These are phyloP conservation scores for Picathartes gymnocephalus DNA, from an alignment of 2,113 vertebrate genomes.

Conservation along the genomic window DNA sequence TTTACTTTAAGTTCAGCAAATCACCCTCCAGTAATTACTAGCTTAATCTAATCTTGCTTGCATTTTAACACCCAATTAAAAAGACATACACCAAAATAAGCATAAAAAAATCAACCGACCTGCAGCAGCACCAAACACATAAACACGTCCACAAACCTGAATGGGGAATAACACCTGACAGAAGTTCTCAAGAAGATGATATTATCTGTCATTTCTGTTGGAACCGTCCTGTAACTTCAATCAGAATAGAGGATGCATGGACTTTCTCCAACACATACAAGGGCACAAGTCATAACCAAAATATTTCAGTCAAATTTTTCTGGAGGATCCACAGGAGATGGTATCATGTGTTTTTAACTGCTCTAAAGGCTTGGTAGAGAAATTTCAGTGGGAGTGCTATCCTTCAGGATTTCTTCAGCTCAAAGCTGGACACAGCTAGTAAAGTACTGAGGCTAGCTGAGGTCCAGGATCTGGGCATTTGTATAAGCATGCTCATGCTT, in stretches of 20 bases:
- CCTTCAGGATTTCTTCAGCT: neutral
- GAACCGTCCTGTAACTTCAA: neutral
- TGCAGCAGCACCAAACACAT: neutral
- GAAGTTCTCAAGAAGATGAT: slow-evolving; percentile 14
- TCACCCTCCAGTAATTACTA: neutral
- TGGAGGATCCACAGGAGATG: neutral
- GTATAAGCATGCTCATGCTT: neutral
- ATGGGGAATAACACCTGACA: neutral
- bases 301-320: neutral
- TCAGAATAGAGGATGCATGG: neutral
- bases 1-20: slow-evolving; percentile 14
- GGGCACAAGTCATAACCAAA: neutral
- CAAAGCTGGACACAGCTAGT: neutral
- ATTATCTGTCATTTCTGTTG: slow-evolving; percentile 13
- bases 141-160: neutral
- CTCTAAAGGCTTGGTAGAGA: neutral
- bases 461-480: neutral
- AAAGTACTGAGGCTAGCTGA: neutral
- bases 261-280: neutral
- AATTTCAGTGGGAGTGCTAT: neutral
- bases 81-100: neutral
- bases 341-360: neutral
- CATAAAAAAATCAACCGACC: slow-evolving; percentile 19
- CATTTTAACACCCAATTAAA: slow-evolving; percentile 36
- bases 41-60: slow-evolving; percentile 20